A percentile compares a stretch with the other conserved stretches of the same genome.
These are phyloP conservation scores for Ferrisia virgata DNA, from an alignment of 2,888 invertebrate genomes.

Conservation along the genomic window DNA sequence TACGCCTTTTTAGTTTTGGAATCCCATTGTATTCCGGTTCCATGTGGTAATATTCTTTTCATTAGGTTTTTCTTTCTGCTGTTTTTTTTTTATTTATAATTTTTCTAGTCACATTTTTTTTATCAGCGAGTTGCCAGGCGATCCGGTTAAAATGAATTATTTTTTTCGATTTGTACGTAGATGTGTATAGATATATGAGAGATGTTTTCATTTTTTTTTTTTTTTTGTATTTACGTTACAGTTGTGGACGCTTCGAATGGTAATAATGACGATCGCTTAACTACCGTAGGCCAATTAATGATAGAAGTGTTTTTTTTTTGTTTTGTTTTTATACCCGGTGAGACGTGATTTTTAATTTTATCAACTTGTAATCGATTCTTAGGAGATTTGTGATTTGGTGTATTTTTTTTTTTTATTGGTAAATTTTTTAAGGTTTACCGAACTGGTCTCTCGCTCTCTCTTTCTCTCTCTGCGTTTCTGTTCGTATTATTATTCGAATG, in stretches of 20 bases:
- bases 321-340: background rate
- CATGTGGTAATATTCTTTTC: conserved; percentile 40
- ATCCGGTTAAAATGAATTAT: conserved; percentile 35
- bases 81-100: conserved; percentile 35
- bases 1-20: conserved; percentile 42
- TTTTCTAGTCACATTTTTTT: conserved; percentile 34
- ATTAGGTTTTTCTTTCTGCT: conserved; percentile 27
- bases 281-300: conserved; percentile 36
- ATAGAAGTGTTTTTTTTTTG: background rate
- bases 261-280: conserved; percentile 31
- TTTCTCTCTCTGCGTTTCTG: too few relatives aligned
- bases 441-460: too few relatives aligned
- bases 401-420: conserved; percentile 25
- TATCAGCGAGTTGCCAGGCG: background rate
- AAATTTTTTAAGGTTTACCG: conserved; percentile 25
- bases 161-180: conserved; percentile 14
- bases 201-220: conserved; percentile 9
- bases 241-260: conserved; percentile 13
- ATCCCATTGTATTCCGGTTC: conserved; percentile 40
- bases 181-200: background rate
- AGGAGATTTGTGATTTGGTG: background rate
- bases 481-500: too few relatives aligned
- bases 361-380: background rate
- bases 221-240: background rate
- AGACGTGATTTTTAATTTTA: conserved; percentile 42